Evolutionary conservation across 2,888 invertebrate genomes (phyloP), one percentile per base, ranked within the genome.

Genomic region (Taenaris catops): DNA sequence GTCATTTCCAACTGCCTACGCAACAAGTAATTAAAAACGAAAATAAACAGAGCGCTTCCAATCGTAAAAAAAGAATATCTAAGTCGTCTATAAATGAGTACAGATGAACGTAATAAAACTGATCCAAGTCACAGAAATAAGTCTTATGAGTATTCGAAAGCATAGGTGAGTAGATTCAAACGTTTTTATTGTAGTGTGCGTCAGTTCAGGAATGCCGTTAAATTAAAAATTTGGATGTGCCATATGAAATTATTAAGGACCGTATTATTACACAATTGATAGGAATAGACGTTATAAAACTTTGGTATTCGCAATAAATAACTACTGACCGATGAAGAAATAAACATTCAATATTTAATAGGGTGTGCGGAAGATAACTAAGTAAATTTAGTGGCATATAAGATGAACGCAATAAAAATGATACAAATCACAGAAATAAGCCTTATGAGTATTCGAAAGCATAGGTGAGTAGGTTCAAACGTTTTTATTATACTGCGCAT

Each of bases 21-120:
- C 81, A 48, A 58, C 58, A 63, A 76, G 86, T 87, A 87, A 87
- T 87, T 87, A 87, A 87, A 87, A 87, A 83, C 80, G 69, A 86
- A 87, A 87, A 87, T 87, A 87, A 87, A 87, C 86, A 81, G 72
- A 78, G 64, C 81, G 78, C 68, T 67, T 72, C 64, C 66, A 81
- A 84, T 84, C 84, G 83, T 86, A 84, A 86, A 83, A 14, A 84
- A 83, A 84, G 72, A 72, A 72, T 78, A 79, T 80, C 80, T 80
- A 78, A 75, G 80, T 71, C 72, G 67, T 72, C 72, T 80, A 83
- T 83, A 86, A 83, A 86, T 83, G 83, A 81, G 74, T 79, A 67
- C 74, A 79, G 78, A 79, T 81, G 78, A 81, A 80, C 75, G 75
- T 72, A 71, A 80, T 83, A 83, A 84, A 84, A 81, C 75, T 72